Evolutionary conservation across 2,888 invertebrate species (phyloP).

Genomic region (Parthenolecanium corni): DNA sequence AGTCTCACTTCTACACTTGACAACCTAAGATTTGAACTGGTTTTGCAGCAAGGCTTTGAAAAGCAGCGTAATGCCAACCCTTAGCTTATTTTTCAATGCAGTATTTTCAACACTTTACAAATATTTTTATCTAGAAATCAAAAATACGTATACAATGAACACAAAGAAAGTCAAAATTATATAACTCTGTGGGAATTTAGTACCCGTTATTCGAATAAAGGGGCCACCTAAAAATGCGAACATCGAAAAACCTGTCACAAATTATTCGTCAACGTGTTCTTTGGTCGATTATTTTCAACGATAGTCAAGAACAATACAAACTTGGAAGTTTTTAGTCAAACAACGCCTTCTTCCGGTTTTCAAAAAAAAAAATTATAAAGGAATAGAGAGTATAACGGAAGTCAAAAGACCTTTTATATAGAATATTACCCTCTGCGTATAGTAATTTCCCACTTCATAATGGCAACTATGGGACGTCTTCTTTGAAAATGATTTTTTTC

Average conservation of each 20-base stretch:
- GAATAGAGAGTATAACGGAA: too few species aligned
- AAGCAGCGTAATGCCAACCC: too few species aligned
- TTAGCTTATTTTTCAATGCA: too few species aligned
- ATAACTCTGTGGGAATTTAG: conserved; percentile 11
- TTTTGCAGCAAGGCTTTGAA: too few species aligned
- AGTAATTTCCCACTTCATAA: conserved; percentile 22
- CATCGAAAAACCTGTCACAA: conserved; percentile 9
- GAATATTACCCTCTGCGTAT: conserved; percentile 18
- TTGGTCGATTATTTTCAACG: background rate
- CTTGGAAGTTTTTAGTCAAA: conserved; percentile 9
- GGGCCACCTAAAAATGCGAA: background rate
- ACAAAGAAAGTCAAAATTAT: too few species aligned
- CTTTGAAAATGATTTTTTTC: conserved; percentile 21
- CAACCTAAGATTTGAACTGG: too few species aligned
- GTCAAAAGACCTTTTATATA: too few species aligned
- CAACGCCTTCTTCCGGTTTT: conserved; percentile 26
- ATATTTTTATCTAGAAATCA: too few species aligned
- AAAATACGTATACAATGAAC: too few species aligned
- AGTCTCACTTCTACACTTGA: too few species aligned
- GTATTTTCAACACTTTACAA: too few species aligned
- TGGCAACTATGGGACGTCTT: conserved; percentile 21
- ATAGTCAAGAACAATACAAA: conserved; percentile 5
- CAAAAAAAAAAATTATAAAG: conserved; percentile 5
- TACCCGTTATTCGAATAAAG: background rate
- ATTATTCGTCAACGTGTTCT: conserved; percentile 10